Evolutionary conservation across 2,888 invertebrate species (phyloP).

Genomic region (Hedychridium roseum): DNA sequence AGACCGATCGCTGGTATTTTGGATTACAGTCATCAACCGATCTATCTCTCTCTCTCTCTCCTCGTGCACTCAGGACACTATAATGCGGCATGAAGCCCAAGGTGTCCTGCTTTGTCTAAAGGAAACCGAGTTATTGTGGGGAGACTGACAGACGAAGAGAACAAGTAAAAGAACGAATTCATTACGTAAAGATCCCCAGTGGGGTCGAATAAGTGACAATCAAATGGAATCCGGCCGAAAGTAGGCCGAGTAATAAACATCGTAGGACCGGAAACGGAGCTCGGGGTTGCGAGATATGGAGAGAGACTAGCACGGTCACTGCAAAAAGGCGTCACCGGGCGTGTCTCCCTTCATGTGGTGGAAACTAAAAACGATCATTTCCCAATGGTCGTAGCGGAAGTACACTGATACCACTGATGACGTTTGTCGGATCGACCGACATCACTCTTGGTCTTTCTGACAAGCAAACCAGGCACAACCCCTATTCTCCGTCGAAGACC

Average conservation of each 20-base stretch:
- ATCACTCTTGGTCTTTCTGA: slow-evolving; percentile 62
- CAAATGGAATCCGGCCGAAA: slow-evolving; percentile 41
- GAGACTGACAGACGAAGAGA: slow-evolving; percentile 21
- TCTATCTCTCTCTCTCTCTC: slow-evolving; percentile 8
- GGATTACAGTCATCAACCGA: slow-evolving; percentile 28
- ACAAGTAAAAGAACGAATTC: background rate
- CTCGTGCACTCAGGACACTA: slow-evolving; percentile 41
- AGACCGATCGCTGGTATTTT: slow-evolving; percentile 44
- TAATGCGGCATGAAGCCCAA: slow-evolving; percentile 56
- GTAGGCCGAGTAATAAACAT: slow-evolving; percentile 29
- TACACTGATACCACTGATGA: slow-evolving; percentile 41
- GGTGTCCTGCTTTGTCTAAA: slow-evolving; percentile 36
- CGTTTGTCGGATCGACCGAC: slow-evolving; percentile 64
- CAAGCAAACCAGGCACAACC: slow-evolving; percentile 58
- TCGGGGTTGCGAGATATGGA: slow-evolving; percentile 50
- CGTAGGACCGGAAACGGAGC: slow-evolving; percentile 43
- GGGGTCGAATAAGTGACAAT: slow-evolving; percentile 51
- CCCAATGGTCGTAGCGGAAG: slow-evolving; percentile 6
- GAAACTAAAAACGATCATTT: background rate
- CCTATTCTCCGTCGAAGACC: slow-evolving; percentile 32
- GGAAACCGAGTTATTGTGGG: slow-evolving; percentile 7
- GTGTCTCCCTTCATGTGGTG: slow-evolving; percentile 30
- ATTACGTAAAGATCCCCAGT: slow-evolving; percentile 16
- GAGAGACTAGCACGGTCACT: slow-evolving; percentile 52
- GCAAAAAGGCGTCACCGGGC: slow-evolving; percentile 27